Evolutionary conservation across 1,140 invertebrate genomes (phyloP), one percentile per base, ranked within the genome.

Genomic region (Doryteuthis pealeii): DNA sequence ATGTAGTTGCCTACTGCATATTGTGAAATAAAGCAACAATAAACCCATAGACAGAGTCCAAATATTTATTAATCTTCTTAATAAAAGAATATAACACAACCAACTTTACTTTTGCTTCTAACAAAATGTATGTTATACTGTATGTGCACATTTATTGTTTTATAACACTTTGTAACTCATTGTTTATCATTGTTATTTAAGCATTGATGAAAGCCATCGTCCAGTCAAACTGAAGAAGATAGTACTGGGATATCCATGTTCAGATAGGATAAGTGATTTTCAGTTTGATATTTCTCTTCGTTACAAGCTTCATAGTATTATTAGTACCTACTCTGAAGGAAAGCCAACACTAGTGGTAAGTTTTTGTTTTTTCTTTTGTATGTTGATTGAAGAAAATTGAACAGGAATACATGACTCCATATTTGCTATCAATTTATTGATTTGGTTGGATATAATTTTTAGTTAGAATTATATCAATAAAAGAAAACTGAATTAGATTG

Each of bases 231-330:
- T 95, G 1, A 90, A 90, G 30, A 92, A 92, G 79, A 87, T 94
- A 69, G 93, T 95, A 0, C 84, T 92, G 76, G 93, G 93, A 1
- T 94, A 92, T 81, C 89, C 89, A 0, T 83, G 82, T 76, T 79
- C 85, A 31, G 82, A 87, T 54, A 86, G 79, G 75, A 87, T 78
- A 78, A 90, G 85, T 80, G 90, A 91, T 65, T 95, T 94, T 82
- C 91, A 91, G 77, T 95, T 95, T 87, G 93, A 95, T 82, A 89
- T 94, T 70, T 90, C 89, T 14, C 89, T 95, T 30, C 93, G 90
- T 81, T 94, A 95, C 83, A 93, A 93, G 86, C 84, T 95, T 0
- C 89, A 90, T 78, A 82, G 88, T 1, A 89, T 95, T 35, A 92
- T 95, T 75, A 87, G 91, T 70, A 90, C 91, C 79, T 92, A 94